These are phyloP conservation scores for Channallabes apus DNA, from an alignment of 2,797 vertebrate species.

Conservation along the genomic window DNA sequence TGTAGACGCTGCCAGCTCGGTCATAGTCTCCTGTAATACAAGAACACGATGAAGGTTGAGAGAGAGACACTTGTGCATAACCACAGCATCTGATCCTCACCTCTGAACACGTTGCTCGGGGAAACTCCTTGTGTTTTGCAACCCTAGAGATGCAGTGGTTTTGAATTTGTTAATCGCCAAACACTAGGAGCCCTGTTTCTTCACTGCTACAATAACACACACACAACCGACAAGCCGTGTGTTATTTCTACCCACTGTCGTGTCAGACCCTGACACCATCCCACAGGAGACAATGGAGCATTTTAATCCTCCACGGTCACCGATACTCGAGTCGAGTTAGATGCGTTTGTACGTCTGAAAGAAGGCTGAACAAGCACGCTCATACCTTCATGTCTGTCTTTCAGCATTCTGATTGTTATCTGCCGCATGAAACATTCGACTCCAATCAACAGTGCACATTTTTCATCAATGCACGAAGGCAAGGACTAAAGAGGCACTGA, in stretches of 20 bases:
- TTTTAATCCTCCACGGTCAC: neutral
- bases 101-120: neutral
- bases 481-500: neutral
- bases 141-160: neutral
- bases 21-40: neutral
- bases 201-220: neutral
- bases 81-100: neutral
- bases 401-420: slow-evolving; percentile 7
- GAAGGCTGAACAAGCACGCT: neutral
- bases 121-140: neutral
- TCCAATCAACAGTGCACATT: neutral
- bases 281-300: neutral
- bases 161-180: neutral
- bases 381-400: neutral
- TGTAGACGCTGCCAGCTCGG: neutral
- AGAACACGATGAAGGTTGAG: neutral
- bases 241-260: neutral
- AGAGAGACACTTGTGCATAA: neutral
- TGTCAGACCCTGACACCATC: slow-evolving; percentile 10
- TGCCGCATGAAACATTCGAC: neutral
- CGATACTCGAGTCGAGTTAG: neutral
- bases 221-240: neutral
- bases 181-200: neutral
- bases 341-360: neutral
- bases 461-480: neutral